phyloP scores from a whole-genome alignment of 2,888 invertebrate species.

The Elmis aenea region DNA sequence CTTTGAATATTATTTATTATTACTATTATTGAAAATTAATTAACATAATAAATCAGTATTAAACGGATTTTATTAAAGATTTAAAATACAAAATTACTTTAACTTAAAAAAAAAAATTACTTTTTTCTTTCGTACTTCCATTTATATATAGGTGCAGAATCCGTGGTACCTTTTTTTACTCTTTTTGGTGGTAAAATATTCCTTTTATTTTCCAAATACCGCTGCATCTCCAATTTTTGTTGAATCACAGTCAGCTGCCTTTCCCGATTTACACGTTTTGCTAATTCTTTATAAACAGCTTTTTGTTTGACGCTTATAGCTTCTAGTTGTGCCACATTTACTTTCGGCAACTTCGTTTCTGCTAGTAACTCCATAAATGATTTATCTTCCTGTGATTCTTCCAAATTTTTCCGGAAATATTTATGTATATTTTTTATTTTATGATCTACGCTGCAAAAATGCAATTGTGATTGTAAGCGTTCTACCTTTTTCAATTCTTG shows the following conservation, averaged over 20 bases:
- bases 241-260: constrained; percentile 69
- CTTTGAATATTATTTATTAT: no score
- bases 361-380: constrained; percentile 61
- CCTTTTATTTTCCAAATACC: constrained; percentile 61
- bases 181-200: constrained; percentile 58
- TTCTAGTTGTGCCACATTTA: constrained; percentile 53
- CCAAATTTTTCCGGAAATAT: constrained; percentile 64
- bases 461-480: constrained; percentile 70
- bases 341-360: constrained; percentile 54
- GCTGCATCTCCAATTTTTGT: constrained; percentile 72
- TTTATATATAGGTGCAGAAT: constrained; percentile 67
- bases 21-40: no score
- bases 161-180: constrained; percentile 59
- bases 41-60: constrained; percentile 1
- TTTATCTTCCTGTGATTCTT: constrained; percentile 49
- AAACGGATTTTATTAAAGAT: constrained; percentile 1
- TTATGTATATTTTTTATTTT: constrained; percentile 68
- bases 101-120: constrained; percentile 49
- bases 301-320: constrained; percentile 51
- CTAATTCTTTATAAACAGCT: constrained; percentile 66
- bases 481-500: constrained; percentile 76
- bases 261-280: constrained; percentile 72
- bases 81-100: not conserved
- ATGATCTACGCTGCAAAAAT: constrained; percentile 72
- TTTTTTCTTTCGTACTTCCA: constrained; percentile 80